Conservation (phyloP, 1,140 invertebrate genomes). For the Zaprionus capensis region DNA sequence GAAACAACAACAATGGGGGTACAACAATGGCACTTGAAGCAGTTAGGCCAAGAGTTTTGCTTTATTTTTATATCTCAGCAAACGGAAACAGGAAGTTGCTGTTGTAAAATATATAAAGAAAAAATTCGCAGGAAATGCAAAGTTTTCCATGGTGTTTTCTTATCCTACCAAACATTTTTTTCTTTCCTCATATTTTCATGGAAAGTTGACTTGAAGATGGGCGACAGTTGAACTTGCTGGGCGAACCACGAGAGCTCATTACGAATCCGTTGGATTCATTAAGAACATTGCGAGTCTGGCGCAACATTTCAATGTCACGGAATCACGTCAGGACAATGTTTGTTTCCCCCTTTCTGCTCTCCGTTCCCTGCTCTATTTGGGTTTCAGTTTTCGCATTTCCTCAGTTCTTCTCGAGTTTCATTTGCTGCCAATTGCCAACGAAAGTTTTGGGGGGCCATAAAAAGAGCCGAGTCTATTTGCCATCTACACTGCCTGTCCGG, state of each 20-base stretch:
- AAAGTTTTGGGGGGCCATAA: slow-evolving; percentile 24
- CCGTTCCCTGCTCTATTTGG: slow-evolving; percentile 8
- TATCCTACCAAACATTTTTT: background rate
- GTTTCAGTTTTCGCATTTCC: slow-evolving; percentile 25
- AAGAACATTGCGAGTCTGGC: slow-evolving; percentile 62
- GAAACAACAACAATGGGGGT: background rate
- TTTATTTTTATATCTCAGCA: slow-evolving; percentile 65
- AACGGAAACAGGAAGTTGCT: slow-evolving; percentile 76
- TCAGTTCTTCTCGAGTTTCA: background rate
- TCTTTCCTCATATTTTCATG: slow-evolving; percentile 23
- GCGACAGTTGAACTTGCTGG: slow-evolving; percentile 22
- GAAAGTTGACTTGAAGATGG: slow-evolving; percentile 33
- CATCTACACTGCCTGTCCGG: slow-evolving; percentile 7
- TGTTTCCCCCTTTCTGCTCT: background rate
- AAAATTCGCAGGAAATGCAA: slow-evolving; percentile 77
- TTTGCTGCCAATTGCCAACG: background rate
- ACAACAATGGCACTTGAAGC: slow-evolving; percentile 27
- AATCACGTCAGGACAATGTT: slow-evolving; percentile 47
- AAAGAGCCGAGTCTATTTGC: slow-evolving; percentile 19
- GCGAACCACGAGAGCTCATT: slow-evolving; percentile 31
- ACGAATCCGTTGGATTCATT: slow-evolving; percentile 53
- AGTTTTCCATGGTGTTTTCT: slow-evolving; percentile 62
- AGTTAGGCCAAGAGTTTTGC: slow-evolving; percentile 36
- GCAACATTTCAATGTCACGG: slow-evolving; percentile 68
- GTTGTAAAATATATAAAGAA: slow-evolving; percentile 76